A percentile compares a stretch with the other conserved stretches of the same genome.
Evolutionary conservation across 2,888 invertebrate species (phyloP).

Genomic region (Cistogaster globosa): DNA sequence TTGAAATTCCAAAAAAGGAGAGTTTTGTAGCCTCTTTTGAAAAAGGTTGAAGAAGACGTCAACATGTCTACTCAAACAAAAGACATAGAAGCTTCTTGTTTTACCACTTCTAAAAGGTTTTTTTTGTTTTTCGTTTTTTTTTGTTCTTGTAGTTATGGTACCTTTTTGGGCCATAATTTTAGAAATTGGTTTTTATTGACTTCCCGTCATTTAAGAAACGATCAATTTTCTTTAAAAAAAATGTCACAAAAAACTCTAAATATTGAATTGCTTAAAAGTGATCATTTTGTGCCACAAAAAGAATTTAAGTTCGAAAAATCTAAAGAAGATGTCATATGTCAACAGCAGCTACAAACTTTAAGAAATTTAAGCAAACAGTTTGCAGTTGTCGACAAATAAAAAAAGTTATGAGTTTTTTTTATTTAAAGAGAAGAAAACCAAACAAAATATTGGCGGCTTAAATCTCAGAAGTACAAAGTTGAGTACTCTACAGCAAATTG

Average conservation of each 20-base stretch:
- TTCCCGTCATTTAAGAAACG: slow-evolving; percentile 71
- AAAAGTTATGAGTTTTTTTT: slow-evolving; percentile 60
- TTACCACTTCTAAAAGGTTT: slow-evolving; percentile 25
- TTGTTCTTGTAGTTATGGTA: slow-evolving; percentile 37
- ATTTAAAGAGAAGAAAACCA: background rate
- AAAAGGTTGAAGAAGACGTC: slow-evolving; percentile 73
- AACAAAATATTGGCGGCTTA: slow-evolving; percentile 53
- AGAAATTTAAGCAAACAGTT: slow-evolving; percentile 57
- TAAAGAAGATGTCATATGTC: slow-evolving; percentile 71
- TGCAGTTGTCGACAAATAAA: slow-evolving; percentile 49
- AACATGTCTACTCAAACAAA: slow-evolving; percentile 72
- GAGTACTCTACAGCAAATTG: background rate
- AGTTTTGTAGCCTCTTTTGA: slow-evolving; percentile 25
- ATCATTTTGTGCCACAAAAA: slow-evolving; percentile 39
- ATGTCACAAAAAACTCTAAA: slow-evolving; percentile 41
- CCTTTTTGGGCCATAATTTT: slow-evolving; percentile 71
- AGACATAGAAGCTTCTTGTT: slow-evolving; percentile 23
- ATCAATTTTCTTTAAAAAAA: slow-evolving; percentile 57
- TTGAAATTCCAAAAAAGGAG: slow-evolving; percentile 82
- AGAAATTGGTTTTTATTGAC: slow-evolving; percentile 73
- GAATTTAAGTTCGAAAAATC: slow-evolving; percentile 32
- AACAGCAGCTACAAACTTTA: slow-evolving; percentile 56
- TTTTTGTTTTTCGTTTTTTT: background rate
- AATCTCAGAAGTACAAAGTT: slow-evolving; percentile 60
- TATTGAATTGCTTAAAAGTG: slow-evolving; percentile 47